phyloP scores from a whole-genome alignment of 2,888 invertebrate genomes.

The Phlogophora meticulosa region DNA sequence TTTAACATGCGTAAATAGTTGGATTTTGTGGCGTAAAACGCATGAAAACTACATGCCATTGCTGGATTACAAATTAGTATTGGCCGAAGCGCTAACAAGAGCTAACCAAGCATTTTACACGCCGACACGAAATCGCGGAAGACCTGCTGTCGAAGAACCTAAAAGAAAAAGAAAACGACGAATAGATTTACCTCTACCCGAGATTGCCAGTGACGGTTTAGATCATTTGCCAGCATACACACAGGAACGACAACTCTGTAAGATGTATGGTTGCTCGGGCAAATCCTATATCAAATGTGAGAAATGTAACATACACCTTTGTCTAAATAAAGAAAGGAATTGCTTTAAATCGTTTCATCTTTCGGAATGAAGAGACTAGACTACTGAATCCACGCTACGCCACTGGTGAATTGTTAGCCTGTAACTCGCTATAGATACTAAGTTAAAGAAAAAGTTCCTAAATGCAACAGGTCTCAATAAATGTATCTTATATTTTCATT shows the following conservation, averaged over 20 bases:
- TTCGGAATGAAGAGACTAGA: too few relatives aligned
- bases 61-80: constrained; percentile 48
- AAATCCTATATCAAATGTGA: constrained; percentile 29
- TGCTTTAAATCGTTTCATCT: too few relatives aligned
- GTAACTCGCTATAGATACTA: too few relatives aligned
- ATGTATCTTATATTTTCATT: too few relatives aligned
- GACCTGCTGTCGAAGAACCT: constrained; percentile 19
- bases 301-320: constrained; percentile 20
- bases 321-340: too few relatives aligned
- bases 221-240: constrained; percentile 16
- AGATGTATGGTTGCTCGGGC: constrained; percentile 4
- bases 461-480: too few relatives aligned
- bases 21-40: constrained; percentile 60
- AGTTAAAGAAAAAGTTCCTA: too few relatives aligned
- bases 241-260: constrained; percentile 9
- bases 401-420: too few relatives aligned
- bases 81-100: constrained; percentile 30
- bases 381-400: too few relatives aligned
- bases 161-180: constrained; percentile 29
- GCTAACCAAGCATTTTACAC: constrained; percentile 32
- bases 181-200: constrained; percentile 26
- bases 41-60: constrained; percentile 52
- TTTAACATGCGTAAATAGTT: constrained; percentile 58
- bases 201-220: too few relatives aligned
- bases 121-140: constrained; percentile 32